Conservation (phyloP, 2,113 vertebrate genomes). For the Hylia prasina region DNA sequence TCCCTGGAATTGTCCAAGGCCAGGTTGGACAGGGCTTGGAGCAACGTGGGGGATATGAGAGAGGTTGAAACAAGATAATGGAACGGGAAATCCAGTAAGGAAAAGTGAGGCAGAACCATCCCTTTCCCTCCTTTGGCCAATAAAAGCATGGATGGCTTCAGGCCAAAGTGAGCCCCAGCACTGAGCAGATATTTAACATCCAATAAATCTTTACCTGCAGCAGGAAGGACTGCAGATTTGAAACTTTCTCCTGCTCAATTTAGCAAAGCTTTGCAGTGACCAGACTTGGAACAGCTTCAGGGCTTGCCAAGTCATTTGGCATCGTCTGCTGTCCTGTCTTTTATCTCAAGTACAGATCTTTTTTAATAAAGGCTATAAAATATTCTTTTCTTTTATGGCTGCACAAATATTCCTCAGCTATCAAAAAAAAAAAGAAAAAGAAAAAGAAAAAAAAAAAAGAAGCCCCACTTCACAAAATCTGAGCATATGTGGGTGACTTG, state of each 20-base stretch:
- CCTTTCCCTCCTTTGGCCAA: not conserved
- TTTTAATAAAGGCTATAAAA: not conserved
- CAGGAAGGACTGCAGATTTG: not conserved
- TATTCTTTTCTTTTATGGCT: not conserved
- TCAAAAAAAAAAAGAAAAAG: not conserved
- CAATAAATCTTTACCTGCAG: constrained; percentile 28
- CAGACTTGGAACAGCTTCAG: not conserved
- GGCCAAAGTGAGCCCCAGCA: not conserved
- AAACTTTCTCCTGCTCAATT: constrained; percentile 18
- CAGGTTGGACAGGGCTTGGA: not conserved
- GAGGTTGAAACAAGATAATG: not conserved
- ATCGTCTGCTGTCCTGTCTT: not conserved
- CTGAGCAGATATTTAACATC: not conserved
- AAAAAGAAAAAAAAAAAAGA: not conserved
- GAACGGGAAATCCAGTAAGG: not conserved
- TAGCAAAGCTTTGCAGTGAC: not conserved
- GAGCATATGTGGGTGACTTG: not conserved
- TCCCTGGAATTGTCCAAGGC: not conserved
- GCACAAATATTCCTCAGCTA: not conserved
- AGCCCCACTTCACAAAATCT: not conserved
- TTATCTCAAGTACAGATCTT: not conserved
- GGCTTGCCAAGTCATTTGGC: constrained; percentile 39
- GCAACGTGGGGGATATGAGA: not conserved
- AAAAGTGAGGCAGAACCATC: not conserved
- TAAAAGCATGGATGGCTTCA: not conserved